A percentile compares a stretch with the other conserved stretches of the same genome.
Conservation (phyloP, 2,113 vertebrate species). For the Amphiprion ocellaris region DNA sequence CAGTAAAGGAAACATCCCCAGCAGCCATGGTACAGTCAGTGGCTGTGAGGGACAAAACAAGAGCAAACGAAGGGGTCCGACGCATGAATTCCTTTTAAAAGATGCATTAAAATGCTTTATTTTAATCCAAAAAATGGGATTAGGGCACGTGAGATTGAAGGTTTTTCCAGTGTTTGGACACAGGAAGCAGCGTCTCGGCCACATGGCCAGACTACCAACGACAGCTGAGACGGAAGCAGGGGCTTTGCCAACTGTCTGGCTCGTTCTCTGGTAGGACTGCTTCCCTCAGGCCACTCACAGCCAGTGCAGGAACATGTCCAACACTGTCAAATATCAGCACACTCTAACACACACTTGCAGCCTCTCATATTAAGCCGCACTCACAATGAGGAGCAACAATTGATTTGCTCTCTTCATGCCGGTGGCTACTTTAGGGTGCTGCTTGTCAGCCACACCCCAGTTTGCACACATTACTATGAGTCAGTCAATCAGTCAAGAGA, state of each 20-base stretch:
- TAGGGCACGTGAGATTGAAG: slow-evolving; percentile 26
- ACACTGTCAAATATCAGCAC: slow-evolving; percentile 70
- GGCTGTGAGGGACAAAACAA: slow-evolving; percentile 8
- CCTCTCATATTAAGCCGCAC: slow-evolving; percentile 9
- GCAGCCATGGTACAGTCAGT: slow-evolving; percentile 7
- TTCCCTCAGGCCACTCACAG: slow-evolving; percentile 73
- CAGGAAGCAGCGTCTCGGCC: slow-evolving; percentile 60
- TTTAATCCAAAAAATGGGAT: slow-evolving; percentile 59
- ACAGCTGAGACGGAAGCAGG: slow-evolving; percentile 72
- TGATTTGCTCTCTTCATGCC: not conserved
- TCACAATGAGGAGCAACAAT: not conserved
- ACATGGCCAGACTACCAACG: slow-evolving; percentile 71
- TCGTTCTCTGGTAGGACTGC: slow-evolving; percentile 64
- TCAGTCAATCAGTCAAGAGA: no score
- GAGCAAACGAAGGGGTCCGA: not conserved
- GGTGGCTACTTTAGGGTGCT: not conserved
- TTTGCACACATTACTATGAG: not conserved
- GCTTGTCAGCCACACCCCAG: not conserved
- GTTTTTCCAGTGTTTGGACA: slow-evolving; percentile 56
- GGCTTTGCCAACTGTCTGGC: slow-evolving; percentile 74
- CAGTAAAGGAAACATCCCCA: slow-evolving; percentile 22
- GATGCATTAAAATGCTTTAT: slow-evolving; percentile 42
- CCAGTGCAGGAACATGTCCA: slow-evolving; percentile 72
- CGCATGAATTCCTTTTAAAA: slow-evolving; percentile 6
- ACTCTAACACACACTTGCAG: slow-evolving; percentile 30